These are phyloP conservation scores for Palythoa heliodiscus DNA, from an alignment of 92 coral and sea anemone species.

Conservation along the genomic window DNA sequence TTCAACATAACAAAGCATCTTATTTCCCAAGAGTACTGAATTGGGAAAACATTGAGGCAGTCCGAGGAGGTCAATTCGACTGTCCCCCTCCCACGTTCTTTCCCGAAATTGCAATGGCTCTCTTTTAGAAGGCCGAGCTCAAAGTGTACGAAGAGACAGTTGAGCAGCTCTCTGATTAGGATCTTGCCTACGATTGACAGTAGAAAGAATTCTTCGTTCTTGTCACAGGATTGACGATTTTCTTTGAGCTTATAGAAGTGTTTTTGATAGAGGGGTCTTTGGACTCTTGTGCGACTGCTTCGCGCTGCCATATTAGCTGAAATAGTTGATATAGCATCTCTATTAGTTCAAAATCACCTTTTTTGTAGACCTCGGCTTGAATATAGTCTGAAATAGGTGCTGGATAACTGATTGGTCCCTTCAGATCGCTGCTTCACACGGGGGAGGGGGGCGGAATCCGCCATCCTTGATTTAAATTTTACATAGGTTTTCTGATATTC, in stretches of 20 bases:
- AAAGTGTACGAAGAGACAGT: neutral
- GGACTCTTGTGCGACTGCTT: neutral
- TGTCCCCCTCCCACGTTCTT: neutral
- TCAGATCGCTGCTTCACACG: too few species aligned
- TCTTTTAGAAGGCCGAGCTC: neutral
- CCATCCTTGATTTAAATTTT: too few species aligned
- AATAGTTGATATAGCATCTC: slow-evolving; percentile 22
- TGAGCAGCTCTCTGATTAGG: neutral
- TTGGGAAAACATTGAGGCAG: too few species aligned
- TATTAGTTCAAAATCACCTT: too few species aligned
- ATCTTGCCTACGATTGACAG: slow-evolving; percentile 52
- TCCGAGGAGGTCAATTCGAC: too few species aligned
- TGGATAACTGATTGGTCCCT: too few species aligned
- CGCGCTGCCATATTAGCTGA: neutral
- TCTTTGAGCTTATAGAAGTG: slow-evolving; percentile 49
- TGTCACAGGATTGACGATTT: slow-evolving; percentile 49
- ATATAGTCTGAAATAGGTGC: too few species aligned
- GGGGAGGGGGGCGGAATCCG: too few species aligned
- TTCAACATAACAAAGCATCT: too few species aligned
- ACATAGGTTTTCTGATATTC: too few species aligned
- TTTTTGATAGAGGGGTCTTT: neutral
- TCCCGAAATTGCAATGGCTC: slow-evolving; percentile 23
- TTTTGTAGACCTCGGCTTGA: too few species aligned
- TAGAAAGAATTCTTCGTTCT: slow-evolving; percentile 48
- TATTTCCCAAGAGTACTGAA: too few species aligned